Evolutionary conservation across 2,113 vertebrate genomes (phyloP).

Genomic region (Sapayoa aenigma): DNA sequence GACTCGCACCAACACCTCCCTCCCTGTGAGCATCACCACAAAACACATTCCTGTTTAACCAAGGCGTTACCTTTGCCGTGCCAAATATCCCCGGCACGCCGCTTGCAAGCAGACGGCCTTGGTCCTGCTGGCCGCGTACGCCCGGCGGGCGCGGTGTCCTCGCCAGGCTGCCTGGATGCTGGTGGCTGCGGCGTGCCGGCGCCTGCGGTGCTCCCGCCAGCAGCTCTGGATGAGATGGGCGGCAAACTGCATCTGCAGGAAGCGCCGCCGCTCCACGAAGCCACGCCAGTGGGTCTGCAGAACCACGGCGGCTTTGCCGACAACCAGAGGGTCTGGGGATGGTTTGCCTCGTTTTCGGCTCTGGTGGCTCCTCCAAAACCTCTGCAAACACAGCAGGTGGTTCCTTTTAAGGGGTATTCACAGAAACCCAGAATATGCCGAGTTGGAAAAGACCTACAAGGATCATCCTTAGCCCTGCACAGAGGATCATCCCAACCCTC

Average conservation of each 20-base stretch:
- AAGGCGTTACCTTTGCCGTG: conserved; percentile 76
- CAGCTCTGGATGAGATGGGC: conserved; percentile 82
- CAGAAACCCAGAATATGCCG: neutral
- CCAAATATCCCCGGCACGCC: conserved; percentile 76
- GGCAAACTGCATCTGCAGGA: conserved; percentile 79
- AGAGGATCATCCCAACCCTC: neutral
- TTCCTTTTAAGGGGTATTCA: neutral
- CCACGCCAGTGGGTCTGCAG: conserved; percentile 89
- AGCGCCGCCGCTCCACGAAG: conserved; percentile 74
- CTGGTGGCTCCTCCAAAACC: conserved; percentile 82
- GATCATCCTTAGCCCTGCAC: neutral
- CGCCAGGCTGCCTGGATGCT: conserved; percentile 88
- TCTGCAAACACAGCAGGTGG: conserved; percentile 67
- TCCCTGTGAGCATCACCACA: neutral
- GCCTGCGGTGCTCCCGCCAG: conserved; percentile 75
- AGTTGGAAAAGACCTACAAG: neutral
- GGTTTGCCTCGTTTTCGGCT: conserved; percentile 52
- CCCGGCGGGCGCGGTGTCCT: conserved; percentile 71
- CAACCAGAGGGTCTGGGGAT: conserved; percentile 39
- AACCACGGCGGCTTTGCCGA: conserved; percentile 75
- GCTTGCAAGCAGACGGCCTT: conserved; percentile 81
- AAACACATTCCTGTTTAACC: rapidly evolving
- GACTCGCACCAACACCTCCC: neutral
- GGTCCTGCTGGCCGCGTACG: conserved; percentile 65
- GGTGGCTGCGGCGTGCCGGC: conserved; percentile 74